Percentiles rank a stretch among this genome's conserved stretches.
phyloP scores from a whole-genome alignment of 64 coral and sea anemone genomes.

The Montipora foliosa region DNA sequence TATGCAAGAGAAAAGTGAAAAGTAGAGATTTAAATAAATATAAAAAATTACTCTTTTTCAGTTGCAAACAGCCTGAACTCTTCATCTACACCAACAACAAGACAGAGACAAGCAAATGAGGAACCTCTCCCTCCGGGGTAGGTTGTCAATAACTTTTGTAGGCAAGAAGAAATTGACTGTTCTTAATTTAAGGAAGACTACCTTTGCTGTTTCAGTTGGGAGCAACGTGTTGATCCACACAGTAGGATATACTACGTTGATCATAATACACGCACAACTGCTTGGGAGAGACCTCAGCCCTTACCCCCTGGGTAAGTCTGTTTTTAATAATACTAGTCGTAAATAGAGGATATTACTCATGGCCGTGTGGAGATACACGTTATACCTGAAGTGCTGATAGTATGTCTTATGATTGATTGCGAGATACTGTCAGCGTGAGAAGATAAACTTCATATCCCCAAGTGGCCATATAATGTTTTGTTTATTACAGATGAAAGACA shows the following conservation, averaged over 20 bases:
- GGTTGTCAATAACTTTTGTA: neutral
- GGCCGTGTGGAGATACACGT: too few species aligned
- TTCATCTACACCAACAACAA: slow-evolving; percentile 16
- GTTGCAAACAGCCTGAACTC: neutral
- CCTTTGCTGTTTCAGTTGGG: slow-evolving; percentile 75
- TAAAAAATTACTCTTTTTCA: neutral
- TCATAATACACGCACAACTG: slow-evolving; percentile 94
- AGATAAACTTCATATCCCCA: too few species aligned
- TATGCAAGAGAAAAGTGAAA: too few species aligned
- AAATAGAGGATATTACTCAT: too few species aligned
- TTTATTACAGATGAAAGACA: too few species aligned
- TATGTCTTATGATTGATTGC: too few species aligned
- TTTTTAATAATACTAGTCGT: neutral
- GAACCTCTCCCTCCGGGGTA: slow-evolving; percentile 87
- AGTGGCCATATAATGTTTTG: too few species aligned
- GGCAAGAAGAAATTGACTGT: too few species aligned
- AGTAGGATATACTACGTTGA: slow-evolving; percentile 99
- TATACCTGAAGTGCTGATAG: too few species aligned
- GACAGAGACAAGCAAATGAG: slow-evolving; percentile 74
- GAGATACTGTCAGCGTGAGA: too few species aligned
- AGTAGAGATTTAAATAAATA: too few species aligned
- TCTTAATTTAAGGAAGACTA: neutral
- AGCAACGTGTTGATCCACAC: slow-evolving; percentile 97
- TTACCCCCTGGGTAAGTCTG: slow-evolving; percentile 85
- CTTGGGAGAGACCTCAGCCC: slow-evolving; percentile 99